phyloP scores from a whole-genome alignment of 2,888 invertebrate species.

The Phyto melanocephala region DNA sequence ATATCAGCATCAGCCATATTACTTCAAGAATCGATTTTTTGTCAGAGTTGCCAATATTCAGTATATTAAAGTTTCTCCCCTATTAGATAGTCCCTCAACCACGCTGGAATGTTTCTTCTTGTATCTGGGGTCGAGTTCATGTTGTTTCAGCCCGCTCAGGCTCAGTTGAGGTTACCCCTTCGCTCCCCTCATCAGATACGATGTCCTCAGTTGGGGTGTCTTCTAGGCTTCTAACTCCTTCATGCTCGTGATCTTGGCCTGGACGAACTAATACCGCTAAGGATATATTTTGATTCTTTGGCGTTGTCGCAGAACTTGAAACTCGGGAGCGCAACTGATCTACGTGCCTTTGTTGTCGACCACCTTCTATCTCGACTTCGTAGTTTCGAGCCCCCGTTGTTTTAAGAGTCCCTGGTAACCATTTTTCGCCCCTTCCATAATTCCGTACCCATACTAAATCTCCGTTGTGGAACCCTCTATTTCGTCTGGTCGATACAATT shows the following conservation, averaged over 20 bases:
- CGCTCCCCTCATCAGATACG: too few relatives aligned
- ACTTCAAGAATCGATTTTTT: too few relatives aligned
- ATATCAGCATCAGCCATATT: too few relatives aligned
- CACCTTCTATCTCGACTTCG: not conserved
- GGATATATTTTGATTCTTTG: not conserved
- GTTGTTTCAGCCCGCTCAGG: too few relatives aligned
- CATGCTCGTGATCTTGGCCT: too few relatives aligned
- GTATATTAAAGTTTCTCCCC: not conserved
- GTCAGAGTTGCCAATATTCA: too few relatives aligned
- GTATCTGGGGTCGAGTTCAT: too few relatives aligned
- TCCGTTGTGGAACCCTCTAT: conserved; percentile 4
- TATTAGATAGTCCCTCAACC: not conserved
- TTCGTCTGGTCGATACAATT: not conserved
- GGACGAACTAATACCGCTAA: not conserved
- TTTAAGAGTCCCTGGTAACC: not conserved
- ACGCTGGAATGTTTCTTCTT: not conserved
- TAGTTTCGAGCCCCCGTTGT: not conserved
- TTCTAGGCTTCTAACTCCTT: too few relatives aligned
- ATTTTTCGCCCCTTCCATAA: conserved; percentile 8
- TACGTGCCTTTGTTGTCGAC: not conserved
- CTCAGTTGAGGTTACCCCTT: too few relatives aligned
- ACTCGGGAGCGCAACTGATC: not conserved
- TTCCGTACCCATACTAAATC: conserved; percentile 29
- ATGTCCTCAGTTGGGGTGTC: too few relatives aligned
- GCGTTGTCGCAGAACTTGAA: not conserved